Base-by-base conservation (phyloP, 2,113 vertebrate species). In the Scartelaos histophorus region DNA sequence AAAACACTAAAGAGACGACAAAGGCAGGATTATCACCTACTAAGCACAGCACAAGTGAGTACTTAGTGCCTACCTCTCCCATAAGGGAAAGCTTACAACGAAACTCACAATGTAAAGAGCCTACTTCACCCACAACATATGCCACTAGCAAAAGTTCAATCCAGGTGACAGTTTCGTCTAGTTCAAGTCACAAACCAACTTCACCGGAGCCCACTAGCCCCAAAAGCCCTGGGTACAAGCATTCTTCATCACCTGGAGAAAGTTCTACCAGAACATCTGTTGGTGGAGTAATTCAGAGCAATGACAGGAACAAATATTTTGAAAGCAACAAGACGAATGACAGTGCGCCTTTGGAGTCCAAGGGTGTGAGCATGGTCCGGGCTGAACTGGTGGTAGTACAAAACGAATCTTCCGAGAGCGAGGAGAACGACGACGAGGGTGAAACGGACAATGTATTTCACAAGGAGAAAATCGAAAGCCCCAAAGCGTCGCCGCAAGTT, bases 361-460 rank as follows among this genome's bases (percentile, higher is more conserved):
- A 67, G 47, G 84, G 86, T 1, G 71, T 71, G 13, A 90, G 92
- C 22, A 81, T 91, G 75, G 92, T 93, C 64, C 89, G 91, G 5
- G 87, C 92, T 1, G 95, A 95, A 74, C 84, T 95, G 47, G 89
- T 94, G 53, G 91, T 93, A 25, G 92, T 94, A 76, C 92, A 94
- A 85, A 94, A 92, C 58, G 95, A 95, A 81, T 95, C 94, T 35
- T 96, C 94, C 0, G 95, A 94, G 78, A 92, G 92, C 49, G 94
- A 94, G 13, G 92, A 92, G 51, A 91, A 89, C 3, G 89, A 91
- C 10, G 85, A 90, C 0, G 90, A 88, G 7, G 65, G 62, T 21
- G 69, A 83, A 64, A 90, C 90, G 43, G 90, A 92, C 79, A 13
- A 69, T 0, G 13, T 90, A 34, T 91, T 94, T 82, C 68, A 89